Percentiles rank a stretch among this genome's conserved stretches.
phyloP scores from a whole-genome alignment of 2,113 vertebrate species.

The Hipposideros armiger region DNA sequence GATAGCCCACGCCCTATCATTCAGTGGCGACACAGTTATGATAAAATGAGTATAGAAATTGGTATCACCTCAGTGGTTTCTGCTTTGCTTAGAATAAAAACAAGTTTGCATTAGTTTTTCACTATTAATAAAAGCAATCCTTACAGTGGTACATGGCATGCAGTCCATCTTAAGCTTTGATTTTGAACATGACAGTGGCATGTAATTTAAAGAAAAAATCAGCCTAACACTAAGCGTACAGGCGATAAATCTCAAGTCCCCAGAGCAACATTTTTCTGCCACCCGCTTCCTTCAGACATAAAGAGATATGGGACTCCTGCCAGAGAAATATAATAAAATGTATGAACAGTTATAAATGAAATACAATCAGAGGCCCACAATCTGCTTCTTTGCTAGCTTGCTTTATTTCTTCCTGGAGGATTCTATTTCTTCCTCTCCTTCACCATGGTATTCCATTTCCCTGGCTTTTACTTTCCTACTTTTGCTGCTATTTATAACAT shows the following conservation, averaged over 20 bases:
- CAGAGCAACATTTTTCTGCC: conserved; percentile 73
- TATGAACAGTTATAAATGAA: conserved; percentile 75
- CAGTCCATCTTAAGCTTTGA: conserved; percentile 59
- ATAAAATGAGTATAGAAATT: background rate
- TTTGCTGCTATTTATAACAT: conserved; percentile 57
- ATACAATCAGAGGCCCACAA: conserved; percentile 63
- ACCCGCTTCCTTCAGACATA: conserved; percentile 69
- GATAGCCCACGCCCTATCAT: background rate
- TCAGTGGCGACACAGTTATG: background rate
- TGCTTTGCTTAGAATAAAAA: conserved; percentile 46
- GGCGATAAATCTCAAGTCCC: conserved; percentile 78
- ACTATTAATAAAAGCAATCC: conserved; percentile 14
- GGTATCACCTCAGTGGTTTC: background rate
- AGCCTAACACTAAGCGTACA: conserved; percentile 64
- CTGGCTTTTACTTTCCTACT: conserved; percentile 55
- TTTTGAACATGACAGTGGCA: conserved; percentile 76
- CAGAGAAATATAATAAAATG: conserved; percentile 80
- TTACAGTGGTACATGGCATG: background rate
- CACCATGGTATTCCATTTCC: conserved; percentile 35
- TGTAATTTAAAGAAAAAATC: conserved; percentile 75
- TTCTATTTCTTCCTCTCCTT: conserved; percentile 63
- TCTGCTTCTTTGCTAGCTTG: conserved; percentile 57
- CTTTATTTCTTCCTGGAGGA: conserved; percentile 72
- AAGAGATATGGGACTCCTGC: conserved; percentile 73
- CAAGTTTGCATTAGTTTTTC: conserved; percentile 30